Conservation (phyloP, 2,797 vertebrate genomes). For the Bradypus variegatus region DNA sequence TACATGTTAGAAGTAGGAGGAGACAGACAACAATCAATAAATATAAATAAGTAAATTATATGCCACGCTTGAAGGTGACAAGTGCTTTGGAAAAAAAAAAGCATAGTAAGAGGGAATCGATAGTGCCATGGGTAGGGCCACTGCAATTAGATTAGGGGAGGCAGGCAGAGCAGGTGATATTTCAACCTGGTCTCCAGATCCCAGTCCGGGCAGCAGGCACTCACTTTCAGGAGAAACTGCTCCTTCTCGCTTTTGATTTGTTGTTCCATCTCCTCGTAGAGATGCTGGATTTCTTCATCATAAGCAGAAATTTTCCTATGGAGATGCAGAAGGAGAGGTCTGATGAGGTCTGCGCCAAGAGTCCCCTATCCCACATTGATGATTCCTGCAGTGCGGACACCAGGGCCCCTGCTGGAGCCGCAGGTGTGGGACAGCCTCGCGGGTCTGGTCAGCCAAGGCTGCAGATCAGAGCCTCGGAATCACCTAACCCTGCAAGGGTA, state of each 20-base stretch:
- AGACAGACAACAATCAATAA: background rate
- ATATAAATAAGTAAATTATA: background rate
- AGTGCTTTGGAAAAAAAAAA: background rate
- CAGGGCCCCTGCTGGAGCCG: background rate
- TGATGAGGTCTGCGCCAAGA: background rate
- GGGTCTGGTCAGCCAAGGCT: background rate
- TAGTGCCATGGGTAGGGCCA: fast-evolving
- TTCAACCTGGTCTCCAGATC: background rate
- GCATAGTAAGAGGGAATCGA: background rate
- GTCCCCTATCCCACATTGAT: background rate
- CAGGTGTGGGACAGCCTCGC: fast-evolving
- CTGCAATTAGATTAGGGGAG: background rate
- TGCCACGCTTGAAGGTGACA: background rate
- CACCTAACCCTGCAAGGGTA: too few species aligned
- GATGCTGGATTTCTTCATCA: conserved; percentile 86
- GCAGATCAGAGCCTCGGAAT: background rate
- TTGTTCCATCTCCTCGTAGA: conserved; percentile 97
- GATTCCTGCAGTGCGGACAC: background rate
- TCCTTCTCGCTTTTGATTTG: conserved; percentile 93
- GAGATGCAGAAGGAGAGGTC: conserved; percentile 32
- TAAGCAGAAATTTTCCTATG: conserved; percentile 87
- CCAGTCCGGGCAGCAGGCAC: conserved; percentile 10
- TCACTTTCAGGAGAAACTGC: conserved; percentile 84
- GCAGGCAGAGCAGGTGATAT: background rate
- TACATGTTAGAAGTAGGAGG: background rate